Evolutionary conservation across 2,113 vertebrate species (phyloP), one percentile per base, ranked within the genome.

Genomic region (Pionites leucogaster): DNA sequence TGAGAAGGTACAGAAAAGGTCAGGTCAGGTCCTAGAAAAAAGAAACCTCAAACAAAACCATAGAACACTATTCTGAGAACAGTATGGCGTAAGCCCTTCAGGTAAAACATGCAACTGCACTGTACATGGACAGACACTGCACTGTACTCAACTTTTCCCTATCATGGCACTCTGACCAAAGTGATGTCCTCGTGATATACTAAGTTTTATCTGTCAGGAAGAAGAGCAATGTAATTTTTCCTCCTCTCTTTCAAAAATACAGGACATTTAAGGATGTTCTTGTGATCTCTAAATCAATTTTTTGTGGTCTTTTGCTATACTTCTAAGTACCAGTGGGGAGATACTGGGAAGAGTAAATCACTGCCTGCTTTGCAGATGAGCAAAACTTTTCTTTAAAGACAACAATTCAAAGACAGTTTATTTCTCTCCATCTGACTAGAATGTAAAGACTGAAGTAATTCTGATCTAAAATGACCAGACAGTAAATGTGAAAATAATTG

Each of bases 91-190:
- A 70, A 79, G 41, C 4, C 3, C 29, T n/a, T 16, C 33, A 47
- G 50, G n/a, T 29, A 39, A 20, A 72, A 69, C 11, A 47, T 23
- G 17, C 1, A 1, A 63, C 55, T 19, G 52, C 27, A 2, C 17
- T 0, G 0, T 18, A 33, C 55, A 55, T 0, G 3, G 67, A 59
- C 4, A 59, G 46, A 59, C 23, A 59, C 22, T 59, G 57, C 18
- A 59, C 57, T 35, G 22, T 31, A 15, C 23, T 64, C 18, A 15
- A 15, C 37, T 63, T 18, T 27, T 44, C 15, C 60, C n/a, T 20
- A 53, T 6, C 60, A 37, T 1, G 12, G 28, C 19, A 59, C 28
- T 53, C 53, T 50, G 50, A 62, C 18, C 47, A 57, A 75, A 82
- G 44, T 5, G 8, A 69, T 62, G 53, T 27, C 52, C 41, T 39